Evolutionary conservation across 64 coral and sea anemone species (phyloP), one percentile per base, ranked within the genome.

Genomic region (Montipora cactus): DNA sequence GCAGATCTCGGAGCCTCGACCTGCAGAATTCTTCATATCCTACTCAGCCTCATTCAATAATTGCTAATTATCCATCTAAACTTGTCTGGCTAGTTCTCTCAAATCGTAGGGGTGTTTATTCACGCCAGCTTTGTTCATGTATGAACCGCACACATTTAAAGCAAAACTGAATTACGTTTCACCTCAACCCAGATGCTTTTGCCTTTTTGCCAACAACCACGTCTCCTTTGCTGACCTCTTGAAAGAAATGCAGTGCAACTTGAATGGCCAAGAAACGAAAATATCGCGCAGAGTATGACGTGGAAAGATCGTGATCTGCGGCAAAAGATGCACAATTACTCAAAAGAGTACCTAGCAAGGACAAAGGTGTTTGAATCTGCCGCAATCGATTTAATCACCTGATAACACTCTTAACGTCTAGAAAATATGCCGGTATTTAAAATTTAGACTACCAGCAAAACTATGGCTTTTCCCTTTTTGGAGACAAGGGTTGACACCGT

Each of bases 191-290:
- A 16, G 89, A 59, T 3, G 81, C 64, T 67, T 91, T 97, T 50
- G 44, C 92, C 67, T 91, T 90, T 75, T 94, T 91, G 4, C 92
- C 88, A 23, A 51, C 81, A 45, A 96, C 19, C 73, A 73, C 80
- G 20, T 98, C 85, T 1, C 91, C 96, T 92, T 98, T 98, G 66
- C 75, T 90, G 21, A 98, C 85, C 71, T 98, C 96, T 75, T 95
- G 93, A 66, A 92, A 95, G 79, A 95, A 98, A 45, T 98, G 93
- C 12, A 98, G 85, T 15, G 96, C 96, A 61, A 98, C 96, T 90
- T 98, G 96, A 61, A 98, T 75, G 49, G 96, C 93, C 74, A 98
- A 98, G 8, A 88, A 92, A 62, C 96, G 96, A 51, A 98, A 74
- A 71, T 92, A 98, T 2, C 96, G 92, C 37, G 93, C 93, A 21